A percentile compares a stretch with the other conserved stretches of the same genome.
Evolutionary conservation across 1,140 invertebrate genomes (phyloP).

Genomic region (Triops longicaudatus): DNA sequence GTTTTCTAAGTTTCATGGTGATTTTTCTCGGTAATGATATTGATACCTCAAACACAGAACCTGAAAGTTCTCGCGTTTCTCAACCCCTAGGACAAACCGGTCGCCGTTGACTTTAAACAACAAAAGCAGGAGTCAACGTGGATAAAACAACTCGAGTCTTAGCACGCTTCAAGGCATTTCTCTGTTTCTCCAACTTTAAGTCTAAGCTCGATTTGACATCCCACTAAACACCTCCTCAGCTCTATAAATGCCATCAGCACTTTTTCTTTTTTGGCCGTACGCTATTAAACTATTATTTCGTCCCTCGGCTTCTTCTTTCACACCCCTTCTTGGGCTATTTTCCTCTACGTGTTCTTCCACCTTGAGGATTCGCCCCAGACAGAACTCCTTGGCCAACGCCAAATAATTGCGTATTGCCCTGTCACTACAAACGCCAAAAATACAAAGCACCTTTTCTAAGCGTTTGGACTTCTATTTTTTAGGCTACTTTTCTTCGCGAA

Average conservation of each 20-base stretch:
- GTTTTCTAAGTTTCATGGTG: too few species aligned
- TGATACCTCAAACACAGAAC: too few species aligned
- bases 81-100: neutral
- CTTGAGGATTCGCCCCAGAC: neutral
- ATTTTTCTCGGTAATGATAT: too few species aligned
- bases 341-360: neutral
- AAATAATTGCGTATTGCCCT: neutral
- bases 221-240: neutral
- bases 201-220: neutral
- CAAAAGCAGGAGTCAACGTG: neutral
- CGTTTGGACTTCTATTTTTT: neutral
- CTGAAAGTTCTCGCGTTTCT: neutral
- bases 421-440: neutral
- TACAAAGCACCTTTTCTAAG: neutral
- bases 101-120: neutral
- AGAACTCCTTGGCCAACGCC: neutral
- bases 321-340: too few species aligned
- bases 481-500: neutral
- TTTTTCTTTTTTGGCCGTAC: neutral
- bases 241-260: neutral
- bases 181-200: neutral
- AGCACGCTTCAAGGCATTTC: neutral
- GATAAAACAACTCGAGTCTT: neutral
- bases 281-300: too few species aligned
- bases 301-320: too few species aligned